Evolutionary conservation across 2,797 vertebrate genomes (phyloP).

Genomic region (Phrynocephalus forsythii): DNA sequence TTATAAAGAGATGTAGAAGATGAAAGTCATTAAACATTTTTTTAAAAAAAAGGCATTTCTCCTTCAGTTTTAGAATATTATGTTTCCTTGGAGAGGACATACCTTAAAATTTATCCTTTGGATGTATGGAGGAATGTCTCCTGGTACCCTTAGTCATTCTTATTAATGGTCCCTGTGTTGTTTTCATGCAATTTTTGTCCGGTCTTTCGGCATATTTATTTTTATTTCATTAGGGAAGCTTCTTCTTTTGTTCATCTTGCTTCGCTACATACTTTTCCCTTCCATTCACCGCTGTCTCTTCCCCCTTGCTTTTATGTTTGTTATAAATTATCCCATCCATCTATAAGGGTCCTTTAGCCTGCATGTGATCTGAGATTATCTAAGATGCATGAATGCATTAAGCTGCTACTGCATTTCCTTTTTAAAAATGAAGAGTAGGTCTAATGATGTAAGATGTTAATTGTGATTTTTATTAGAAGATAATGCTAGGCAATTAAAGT

Average conservation of each 20-base stretch:
- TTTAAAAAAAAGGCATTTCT: constrained; percentile 11
- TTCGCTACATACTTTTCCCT: constrained; percentile 41
- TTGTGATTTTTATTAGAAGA: constrained; percentile 32
- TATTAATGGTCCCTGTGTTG: constrained; percentile 45
- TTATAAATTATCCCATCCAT: constrained; percentile 31
- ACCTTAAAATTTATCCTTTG: constrained; percentile 64
- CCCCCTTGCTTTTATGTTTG: constrained; percentile 29
- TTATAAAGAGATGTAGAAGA: constrained; percentile 53
- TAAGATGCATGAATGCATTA: constrained; percentile 32
- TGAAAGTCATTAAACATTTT: constrained; percentile 63
- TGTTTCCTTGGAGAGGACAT: constrained; percentile 76
- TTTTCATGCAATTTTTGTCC: constrained; percentile 36
- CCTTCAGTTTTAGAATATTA: constrained; percentile 67
- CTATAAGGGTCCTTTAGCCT: constrained; percentile 25
- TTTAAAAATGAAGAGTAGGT: not conserved
- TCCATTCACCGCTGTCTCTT: constrained; percentile 41
- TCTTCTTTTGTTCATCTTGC: constrained; percentile 35
- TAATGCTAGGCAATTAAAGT: constrained; percentile 30
- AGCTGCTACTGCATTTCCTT: not conserved
- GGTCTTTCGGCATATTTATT: constrained; percentile 28
- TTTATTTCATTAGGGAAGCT: not conserved
- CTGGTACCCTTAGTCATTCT: constrained; percentile 42
- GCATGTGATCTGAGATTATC: not conserved
- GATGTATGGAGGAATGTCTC: constrained; percentile 59
- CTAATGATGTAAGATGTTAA: not conserved